Conservation (phyloP, 1,140 invertebrate genomes). For the Pinna nobilis region DNA sequence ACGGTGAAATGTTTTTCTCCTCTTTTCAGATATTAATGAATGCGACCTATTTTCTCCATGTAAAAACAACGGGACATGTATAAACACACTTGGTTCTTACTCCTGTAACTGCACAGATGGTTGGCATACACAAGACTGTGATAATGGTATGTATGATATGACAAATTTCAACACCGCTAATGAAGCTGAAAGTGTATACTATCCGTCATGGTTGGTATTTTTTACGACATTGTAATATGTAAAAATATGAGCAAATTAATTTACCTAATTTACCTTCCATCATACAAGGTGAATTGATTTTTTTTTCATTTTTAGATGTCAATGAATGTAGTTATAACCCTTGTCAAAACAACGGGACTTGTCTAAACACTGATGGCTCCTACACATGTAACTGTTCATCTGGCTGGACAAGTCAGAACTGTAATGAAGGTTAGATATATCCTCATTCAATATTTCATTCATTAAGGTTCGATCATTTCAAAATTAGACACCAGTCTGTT, state of each 20-base stretch:
- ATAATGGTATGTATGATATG: not conserved
- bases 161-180: not conserved
- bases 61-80: constrained; percentile 28
- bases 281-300: too few relatives aligned
- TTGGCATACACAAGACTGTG: constrained; percentile 33
- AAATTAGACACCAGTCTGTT: too few relatives aligned
- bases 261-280: too few relatives aligned
- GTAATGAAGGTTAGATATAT: not conserved
- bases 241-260: too few relatives aligned
- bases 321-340: constrained; percentile 12
- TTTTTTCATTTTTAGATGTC: constrained; percentile 81
- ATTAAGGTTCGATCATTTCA: not conserved
- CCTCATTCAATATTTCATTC: not conserved
- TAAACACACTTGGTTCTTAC: constrained; percentile 8
- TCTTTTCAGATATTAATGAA: constrained; percentile 22
- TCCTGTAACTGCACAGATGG: constrained; percentile 24
- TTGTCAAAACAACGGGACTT: constrained; percentile 48
- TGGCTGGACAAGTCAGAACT: constrained; percentile 8
- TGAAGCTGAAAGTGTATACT: too few relatives aligned
- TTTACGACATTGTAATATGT: too few relatives aligned
- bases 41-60: constrained; percentile 13
- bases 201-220: too few relatives aligned
- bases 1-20: too few relatives aligned
- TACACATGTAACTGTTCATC: constrained; percentile 48
- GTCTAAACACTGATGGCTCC: constrained; percentile 44